phyloP scores from a whole-genome alignment of 1,140 invertebrate species.

The Brachionus rubens region DNA sequence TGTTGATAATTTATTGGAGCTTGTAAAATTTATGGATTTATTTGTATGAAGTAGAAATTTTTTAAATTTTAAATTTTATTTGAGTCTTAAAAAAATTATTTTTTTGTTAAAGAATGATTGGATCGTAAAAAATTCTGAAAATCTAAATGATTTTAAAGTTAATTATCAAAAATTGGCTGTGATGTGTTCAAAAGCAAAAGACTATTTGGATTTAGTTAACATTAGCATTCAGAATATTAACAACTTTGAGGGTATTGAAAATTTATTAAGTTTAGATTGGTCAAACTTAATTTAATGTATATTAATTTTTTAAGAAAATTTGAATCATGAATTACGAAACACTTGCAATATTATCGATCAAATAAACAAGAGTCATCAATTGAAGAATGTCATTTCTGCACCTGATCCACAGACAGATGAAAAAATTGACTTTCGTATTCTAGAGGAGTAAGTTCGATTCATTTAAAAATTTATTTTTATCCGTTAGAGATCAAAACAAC shows the following conservation, averaged over 20 bases:
- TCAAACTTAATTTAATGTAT: background rate
- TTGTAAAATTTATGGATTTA: constrained; percentile 34
- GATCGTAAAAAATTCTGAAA: background rate
- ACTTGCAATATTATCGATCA: constrained; percentile 10
- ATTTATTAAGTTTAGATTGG: background rate
- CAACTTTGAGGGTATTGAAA: constrained; percentile 7
- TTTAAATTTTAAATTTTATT: background rate
- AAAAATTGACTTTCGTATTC: background rate
- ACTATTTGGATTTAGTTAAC: constrained; percentile 23
- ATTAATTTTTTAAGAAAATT: background rate
- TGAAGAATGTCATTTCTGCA: background rate
- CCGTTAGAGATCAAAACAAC: no score
- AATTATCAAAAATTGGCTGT: background rate
- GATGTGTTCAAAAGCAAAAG: constrained; percentile 28
- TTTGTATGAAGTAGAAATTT: background rate
- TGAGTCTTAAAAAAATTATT: background rate
- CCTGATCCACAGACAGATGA: background rate
- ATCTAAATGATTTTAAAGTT: constrained; percentile 20
- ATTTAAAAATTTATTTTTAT: no score
- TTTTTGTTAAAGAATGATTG: constrained; percentile 11
- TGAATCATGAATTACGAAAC: constrained; percentile 16
- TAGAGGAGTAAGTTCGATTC: constrained; percentile 5
- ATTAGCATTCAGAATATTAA: background rate
- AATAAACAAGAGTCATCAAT: background rate
- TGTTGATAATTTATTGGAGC: constrained; percentile 24